Evolutionary conservation across 2,888 invertebrate species (phyloP), one percentile per base, ranked within the genome.

Genomic region (Julus scanicus): DNA sequence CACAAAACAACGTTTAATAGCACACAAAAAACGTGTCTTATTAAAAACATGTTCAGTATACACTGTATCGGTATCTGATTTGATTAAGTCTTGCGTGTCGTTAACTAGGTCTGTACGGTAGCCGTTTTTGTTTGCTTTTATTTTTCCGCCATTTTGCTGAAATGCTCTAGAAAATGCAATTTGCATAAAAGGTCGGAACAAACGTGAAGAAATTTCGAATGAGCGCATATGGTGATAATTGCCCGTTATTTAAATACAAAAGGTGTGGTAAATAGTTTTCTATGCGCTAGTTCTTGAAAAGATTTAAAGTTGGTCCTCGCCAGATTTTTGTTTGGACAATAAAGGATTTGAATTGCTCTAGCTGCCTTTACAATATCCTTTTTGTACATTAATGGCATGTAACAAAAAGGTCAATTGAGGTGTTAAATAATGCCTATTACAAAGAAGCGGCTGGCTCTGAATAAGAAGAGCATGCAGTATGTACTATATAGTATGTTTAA

Each of bases 131-230:
- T 5, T 29, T 8, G 20, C 20, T 6, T 71, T 71, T 71, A 20
- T 71, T 71, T 71, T 71, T 71, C 71, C 29, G 71, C 71, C 71
- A 71, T 29, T 3, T 29, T 29, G 20, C 20, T n/a, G 71, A 71
- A 71, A 71, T 71, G 71, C 71, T 71, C 71, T 20, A 71, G 71
- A 71, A 71, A 71, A 71, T 29, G 29, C 71, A 71, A 71, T 71
- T 71, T 71, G 29, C 71, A 71, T 71, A 71, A 71, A 71, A 20
- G 71, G 71, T 9, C 71, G 6, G 29, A 71, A 29, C 20, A 71
- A 71, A 71, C 71, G 71, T 71, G 71, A 9, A 71, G 11, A 29
- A 71, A 71, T 71, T 71, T 71, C 2, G 29, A 71, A 71, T 71
- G 71, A 20, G 29, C 20, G 20, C 71, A 71, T 29, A 71, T 29